Evolutionary conservation across 2,113 vertebrate species (phyloP).

Genomic region (Cyrtonyx montezumae): DNA sequence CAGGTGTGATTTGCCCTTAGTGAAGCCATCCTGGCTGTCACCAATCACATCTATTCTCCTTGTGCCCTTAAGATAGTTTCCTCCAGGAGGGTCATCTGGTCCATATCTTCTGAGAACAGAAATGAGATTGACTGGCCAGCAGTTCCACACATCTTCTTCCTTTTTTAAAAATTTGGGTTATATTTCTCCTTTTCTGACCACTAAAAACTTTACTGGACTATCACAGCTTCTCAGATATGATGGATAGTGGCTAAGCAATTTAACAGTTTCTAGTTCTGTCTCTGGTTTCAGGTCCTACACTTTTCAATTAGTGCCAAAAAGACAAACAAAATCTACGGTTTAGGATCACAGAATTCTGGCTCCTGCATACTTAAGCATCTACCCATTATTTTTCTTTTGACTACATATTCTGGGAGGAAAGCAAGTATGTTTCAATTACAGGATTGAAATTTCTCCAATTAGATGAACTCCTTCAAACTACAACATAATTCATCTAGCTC

Average conservation of each 20-base stretch:
- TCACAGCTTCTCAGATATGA: background rate
- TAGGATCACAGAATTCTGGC: background rate
- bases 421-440: constrained; percentile 20
- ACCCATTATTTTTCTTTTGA: constrained; percentile 12
- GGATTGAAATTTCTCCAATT: constrained; percentile 37
- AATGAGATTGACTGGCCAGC: background rate
- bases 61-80: background rate
- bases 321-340: background rate
- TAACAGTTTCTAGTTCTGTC: background rate
- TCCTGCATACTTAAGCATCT: background rate
- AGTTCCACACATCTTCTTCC: background rate
- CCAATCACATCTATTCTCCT: background rate
- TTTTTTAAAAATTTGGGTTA: background rate
- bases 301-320: background rate
- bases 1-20: background rate
- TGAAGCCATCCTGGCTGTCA: background rate
- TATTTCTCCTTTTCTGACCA: background rate
- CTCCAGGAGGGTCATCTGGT: background rate
- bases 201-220: background rate
- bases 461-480: constrained; percentile 30
- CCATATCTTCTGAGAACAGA: background rate
- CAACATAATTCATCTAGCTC: constrained; percentile 20
- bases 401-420: background rate
- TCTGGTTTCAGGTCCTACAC: background rate
- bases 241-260: background rate